Evolutionary conservation across 1,140 invertebrate genomes (phyloP).

Genomic region (Drosophila kikkawai): DNA sequence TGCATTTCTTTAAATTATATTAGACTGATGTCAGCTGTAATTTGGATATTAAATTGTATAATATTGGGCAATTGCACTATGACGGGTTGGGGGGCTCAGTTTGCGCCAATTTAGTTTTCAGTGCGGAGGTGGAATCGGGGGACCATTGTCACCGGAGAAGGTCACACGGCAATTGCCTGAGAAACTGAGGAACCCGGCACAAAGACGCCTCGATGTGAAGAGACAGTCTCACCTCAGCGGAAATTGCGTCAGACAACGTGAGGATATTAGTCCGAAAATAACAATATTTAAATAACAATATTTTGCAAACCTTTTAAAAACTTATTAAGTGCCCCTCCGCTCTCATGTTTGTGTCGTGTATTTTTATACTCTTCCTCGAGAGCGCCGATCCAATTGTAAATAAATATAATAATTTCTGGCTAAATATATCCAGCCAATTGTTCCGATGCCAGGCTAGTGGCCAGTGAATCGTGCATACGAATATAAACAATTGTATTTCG

Average conservation of each 20-base stretch:
- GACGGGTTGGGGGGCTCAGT: slow-evolving; percentile 15
- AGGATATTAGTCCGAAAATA: slow-evolving; percentile 71
- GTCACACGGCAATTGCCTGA: slow-evolving; percentile 69
- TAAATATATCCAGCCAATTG: slow-evolving; percentile 17
- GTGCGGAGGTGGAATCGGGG: slow-evolving; percentile 26
- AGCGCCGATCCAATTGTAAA: slow-evolving; percentile 1
- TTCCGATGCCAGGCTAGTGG: neutral
- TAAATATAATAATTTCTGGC: slow-evolving; percentile 16
- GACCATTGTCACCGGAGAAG: slow-evolving; percentile 75
- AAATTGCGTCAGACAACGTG: slow-evolving; percentile 72
- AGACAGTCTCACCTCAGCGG: slow-evolving; percentile 40
- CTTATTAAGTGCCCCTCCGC: slow-evolving; percentile 57
- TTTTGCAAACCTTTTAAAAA: slow-evolving; percentile 78
- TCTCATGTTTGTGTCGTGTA: slow-evolving; percentile 26
- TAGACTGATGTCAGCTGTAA: slow-evolving; percentile 6
- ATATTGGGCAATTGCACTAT: slow-evolving; percentile 21
- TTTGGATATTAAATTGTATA: slow-evolving; percentile 32
- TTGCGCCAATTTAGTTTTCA: slow-evolving; percentile 23
- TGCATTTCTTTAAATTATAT: neutral
- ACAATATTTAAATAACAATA: slow-evolving; percentile 77
- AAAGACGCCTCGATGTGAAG: slow-evolving; percentile 28
- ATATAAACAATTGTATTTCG: slow-evolving; percentile 17
- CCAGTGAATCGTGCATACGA: neutral
- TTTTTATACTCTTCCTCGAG: slow-evolving; percentile 36
- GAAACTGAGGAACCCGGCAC: slow-evolving; percentile 43